Conservation (phyloP, 2,797 vertebrate species). For the Typhlichthys subterraneus region DNA sequence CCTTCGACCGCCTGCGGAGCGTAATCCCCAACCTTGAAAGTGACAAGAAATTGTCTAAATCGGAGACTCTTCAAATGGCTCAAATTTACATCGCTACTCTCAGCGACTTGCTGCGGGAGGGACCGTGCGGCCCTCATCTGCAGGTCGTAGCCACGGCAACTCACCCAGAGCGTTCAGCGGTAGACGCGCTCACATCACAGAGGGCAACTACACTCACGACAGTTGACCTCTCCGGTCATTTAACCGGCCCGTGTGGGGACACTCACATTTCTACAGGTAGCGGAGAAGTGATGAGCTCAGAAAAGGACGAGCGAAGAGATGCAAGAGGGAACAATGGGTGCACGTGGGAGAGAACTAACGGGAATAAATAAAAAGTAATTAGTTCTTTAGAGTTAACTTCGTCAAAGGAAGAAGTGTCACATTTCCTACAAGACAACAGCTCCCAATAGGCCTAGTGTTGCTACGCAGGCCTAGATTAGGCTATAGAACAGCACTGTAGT, state of each 20-base stretch:
- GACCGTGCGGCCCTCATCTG: constrained; percentile 5
- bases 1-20: constrained; percentile 82
- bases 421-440: no score
- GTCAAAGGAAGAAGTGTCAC: no score
- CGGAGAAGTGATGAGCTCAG: constrained; percentile 8
- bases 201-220: background rate
- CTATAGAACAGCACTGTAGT: no score
- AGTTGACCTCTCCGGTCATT: background rate
- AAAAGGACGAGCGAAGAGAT: constrained; percentile 26
- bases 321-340: constrained; percentile 23
- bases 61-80: constrained; percentile 83
- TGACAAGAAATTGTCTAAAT: constrained; percentile 81
- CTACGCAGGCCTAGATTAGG: no score
- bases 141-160: background rate
- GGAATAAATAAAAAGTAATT: constrained; percentile 46
- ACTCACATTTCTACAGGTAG: constrained; percentile 17
- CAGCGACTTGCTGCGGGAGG: constrained; percentile 72
- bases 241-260: constrained; percentile 5
- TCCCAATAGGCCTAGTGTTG: no score
- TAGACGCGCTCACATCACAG: background rate
- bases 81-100: constrained; percentile 82
- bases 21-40: constrained; percentile 81
- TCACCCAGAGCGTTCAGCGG: background rate
- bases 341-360: constrained; percentile 49
- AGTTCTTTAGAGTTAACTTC: no score